A percentile compares a stretch with the other conserved stretches of the same genome.
Conservation (phyloP, 2,113 vertebrate genomes). For the Amphiprion ocellaris region DNA sequence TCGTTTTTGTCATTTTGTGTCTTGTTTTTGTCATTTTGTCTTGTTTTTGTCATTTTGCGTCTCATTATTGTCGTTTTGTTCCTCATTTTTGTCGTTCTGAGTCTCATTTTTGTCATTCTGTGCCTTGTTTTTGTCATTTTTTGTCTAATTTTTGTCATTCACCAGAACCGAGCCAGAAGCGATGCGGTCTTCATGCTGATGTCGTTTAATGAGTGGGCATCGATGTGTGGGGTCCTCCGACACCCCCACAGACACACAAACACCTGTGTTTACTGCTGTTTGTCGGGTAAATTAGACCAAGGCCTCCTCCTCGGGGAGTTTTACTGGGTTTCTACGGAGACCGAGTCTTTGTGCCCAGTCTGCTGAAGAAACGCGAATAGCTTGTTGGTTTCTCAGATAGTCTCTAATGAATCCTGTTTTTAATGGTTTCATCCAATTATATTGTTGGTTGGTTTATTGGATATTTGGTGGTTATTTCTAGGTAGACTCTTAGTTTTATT, state of each 20-base stretch:
- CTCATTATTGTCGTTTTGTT: too few relatives aligned
- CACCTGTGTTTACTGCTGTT: constrained; percentile 60
- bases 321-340: constrained; percentile 54
- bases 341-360: not conserved
- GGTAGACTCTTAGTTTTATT: not conserved
- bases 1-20: too few relatives aligned
- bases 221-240: constrained; percentile 48
- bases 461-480: not conserved
- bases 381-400: too few relatives aligned
- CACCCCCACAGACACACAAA: constrained; percentile 11
- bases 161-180: not conserved
- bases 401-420: too few relatives aligned
- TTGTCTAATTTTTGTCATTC: too few relatives aligned
- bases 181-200: not conserved
- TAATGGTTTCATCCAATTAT: accelerated
- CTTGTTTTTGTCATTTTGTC: too few relatives aligned
- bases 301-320: constrained; percentile 16
- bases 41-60: too few relatives aligned
- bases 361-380: too few relatives aligned
- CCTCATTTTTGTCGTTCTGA: too few relatives aligned
- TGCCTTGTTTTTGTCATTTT: too few relatives aligned
- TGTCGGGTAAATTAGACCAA: constrained; percentile 20
- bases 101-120: too few relatives aligned
- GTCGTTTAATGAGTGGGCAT: constrained; percentile 12
- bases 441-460: too few relatives aligned